phyloP scores from a whole-genome alignment of 2,888 invertebrate genomes.

The Tenthredo distinguenda region DNA sequence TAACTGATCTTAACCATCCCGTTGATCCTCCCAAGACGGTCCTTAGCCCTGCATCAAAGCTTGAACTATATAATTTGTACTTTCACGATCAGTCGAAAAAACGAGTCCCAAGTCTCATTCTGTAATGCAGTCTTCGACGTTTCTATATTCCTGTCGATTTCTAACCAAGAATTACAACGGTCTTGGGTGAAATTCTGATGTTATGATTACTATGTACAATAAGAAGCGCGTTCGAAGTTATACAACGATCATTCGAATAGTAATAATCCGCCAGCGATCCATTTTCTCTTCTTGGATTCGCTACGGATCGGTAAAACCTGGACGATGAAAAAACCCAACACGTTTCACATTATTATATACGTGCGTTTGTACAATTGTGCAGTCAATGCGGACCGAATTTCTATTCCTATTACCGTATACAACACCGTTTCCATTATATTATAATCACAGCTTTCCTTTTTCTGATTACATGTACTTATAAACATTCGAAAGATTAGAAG shows the following conservation, averaged over 20 bases:
- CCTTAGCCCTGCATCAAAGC: background rate
- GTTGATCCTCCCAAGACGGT: background rate
- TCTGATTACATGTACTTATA: background rate
- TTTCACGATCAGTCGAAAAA: background rate
- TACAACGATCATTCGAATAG: background rate
- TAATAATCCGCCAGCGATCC: background rate
- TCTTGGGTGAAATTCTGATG: background rate
- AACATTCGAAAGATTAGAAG: background rate
- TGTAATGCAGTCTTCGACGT: background rate
- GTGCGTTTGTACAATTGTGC: background rate
- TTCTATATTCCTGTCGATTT: background rate
- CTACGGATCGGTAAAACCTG: background rate
- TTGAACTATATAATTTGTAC: background rate
- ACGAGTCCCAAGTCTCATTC: background rate
- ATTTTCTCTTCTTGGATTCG: background rate
- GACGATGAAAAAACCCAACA: background rate
- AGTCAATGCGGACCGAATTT: background rate
- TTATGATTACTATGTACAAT: background rate
- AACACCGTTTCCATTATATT: background rate
- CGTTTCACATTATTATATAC: background rate
- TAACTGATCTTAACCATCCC: background rate
- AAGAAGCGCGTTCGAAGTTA: slow-evolving; percentile 5
- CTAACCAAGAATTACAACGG: background rate
- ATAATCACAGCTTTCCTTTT: slow-evolving; percentile 10
- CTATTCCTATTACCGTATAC: background rate